A percentile compares a stretch with the other conserved stretches of the same genome.
Evolutionary conservation across 2,888 invertebrate genomes (phyloP).

Genomic region (Leptinotarsa tumamoca): DNA sequence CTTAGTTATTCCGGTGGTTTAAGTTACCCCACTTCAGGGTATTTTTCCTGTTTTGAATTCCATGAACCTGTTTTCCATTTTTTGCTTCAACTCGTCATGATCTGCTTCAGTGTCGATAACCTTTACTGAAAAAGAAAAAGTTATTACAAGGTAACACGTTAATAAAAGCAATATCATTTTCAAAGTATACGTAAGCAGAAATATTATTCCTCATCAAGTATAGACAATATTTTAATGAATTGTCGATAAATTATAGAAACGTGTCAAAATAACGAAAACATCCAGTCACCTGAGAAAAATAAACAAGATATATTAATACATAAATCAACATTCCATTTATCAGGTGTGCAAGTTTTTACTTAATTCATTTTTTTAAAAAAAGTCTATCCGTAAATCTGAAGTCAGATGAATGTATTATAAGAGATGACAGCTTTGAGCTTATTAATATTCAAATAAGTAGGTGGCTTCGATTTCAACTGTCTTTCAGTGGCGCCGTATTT

Average conservation of each 20-base stretch:
- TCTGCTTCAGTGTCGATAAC: too few species aligned
- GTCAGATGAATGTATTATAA: constrained; percentile 4
- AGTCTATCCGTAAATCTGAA: not conserved
- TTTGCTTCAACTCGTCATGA: too few species aligned
- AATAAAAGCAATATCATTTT: not conserved
- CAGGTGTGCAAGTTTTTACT: not conserved
- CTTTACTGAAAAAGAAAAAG: too few species aligned
- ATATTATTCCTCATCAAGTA: not conserved
- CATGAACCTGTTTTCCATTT: too few species aligned
- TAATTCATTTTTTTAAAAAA: not conserved
- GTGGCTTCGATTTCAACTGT: not conserved
- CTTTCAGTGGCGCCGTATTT: not conserved
- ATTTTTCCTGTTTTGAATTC: too few species aligned
- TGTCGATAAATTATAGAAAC: constrained; percentile 2
- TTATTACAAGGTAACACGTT: too few species aligned
- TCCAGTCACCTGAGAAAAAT: not conserved
- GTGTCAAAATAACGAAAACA: constrained; percentile 14
- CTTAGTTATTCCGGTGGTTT: too few species aligned
- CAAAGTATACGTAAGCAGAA: not conserved
- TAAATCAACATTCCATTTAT: not conserved
- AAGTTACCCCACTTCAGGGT: too few species aligned
- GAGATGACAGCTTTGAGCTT: not conserved
- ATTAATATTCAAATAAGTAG: constrained; percentile 7
- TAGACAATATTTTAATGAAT: not conserved
- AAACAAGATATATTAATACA: constrained; percentile 6